These are phyloP conservation scores for Eptesicus fuscus DNA, from an alignment of 2,113 vertebrate species.

Conservation along the genomic window DNA sequence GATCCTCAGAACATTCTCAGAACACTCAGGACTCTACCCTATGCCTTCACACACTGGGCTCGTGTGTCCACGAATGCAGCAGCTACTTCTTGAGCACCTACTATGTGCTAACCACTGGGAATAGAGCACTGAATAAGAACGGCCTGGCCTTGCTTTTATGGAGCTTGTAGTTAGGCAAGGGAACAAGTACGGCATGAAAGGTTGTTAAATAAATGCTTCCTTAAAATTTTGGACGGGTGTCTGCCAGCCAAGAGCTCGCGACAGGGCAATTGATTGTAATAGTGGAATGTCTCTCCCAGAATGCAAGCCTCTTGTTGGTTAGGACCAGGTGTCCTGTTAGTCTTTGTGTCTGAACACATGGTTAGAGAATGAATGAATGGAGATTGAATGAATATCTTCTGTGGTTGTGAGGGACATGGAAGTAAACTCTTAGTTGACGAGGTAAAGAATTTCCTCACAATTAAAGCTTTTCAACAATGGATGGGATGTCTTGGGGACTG, in stretches of 20 bases:
- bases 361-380: neutral
- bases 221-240: neutral
- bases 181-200: neutral
- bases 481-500: neutral
- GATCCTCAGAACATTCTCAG: neutral
- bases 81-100: neutral
- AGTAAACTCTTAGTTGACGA: neutral
- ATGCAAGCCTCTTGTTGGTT: neutral
- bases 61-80: rapidly evolving
- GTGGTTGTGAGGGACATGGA: neutral
- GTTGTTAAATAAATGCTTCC: neutral
- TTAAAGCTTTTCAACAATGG: neutral
- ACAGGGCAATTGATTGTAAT: neutral
- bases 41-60: rapidly evolving
- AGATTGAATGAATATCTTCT: neutral
- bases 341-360: neutral
- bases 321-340: neutral
- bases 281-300: neutral
- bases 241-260: neutral
- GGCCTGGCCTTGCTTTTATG: neutral
- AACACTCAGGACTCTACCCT: neutral
- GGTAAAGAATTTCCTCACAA: neutral
- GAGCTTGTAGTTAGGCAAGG: neutral
- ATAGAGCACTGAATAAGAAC: neutral
- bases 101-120: neutral